Evolutionary conservation across 53 echinoderm and acorn worm species (phyloP).

Genomic region (Henricia sp.): DNA sequence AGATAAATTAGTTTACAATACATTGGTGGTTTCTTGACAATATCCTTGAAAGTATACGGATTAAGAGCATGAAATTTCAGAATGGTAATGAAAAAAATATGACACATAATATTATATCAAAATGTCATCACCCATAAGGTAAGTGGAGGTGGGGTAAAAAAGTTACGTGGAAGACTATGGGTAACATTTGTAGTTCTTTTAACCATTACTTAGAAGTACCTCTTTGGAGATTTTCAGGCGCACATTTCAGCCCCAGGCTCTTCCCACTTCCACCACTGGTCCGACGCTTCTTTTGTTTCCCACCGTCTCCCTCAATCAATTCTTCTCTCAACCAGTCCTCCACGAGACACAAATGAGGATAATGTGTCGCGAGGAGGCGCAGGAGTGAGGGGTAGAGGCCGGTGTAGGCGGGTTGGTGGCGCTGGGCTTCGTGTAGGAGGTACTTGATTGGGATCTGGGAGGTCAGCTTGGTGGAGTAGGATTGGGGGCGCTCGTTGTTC

Average conservation of each 20-base stretch:
- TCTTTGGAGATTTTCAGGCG: constrained; percentile 65
- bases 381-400: constrained; percentile 90
- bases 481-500: constrained; percentile 76
- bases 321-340: constrained; percentile 96
- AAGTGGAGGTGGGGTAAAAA: too few species aligned
- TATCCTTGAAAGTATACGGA: too few species aligned
- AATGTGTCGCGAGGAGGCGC: constrained; percentile 93
- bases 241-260: constrained; percentile 19
- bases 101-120: too few species aligned
- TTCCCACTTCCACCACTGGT: constrained; percentile 6
- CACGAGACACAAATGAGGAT: constrained; percentile 96
- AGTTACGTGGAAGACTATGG: too few species aligned
- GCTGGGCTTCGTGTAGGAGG: constrained; percentile 86
- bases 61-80: too few species aligned
- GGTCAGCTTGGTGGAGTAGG: constrained; percentile 90
- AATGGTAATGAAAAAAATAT: too few species aligned
- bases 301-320: constrained; percentile 54
- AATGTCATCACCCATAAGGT: too few species aligned
- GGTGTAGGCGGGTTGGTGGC: constrained; percentile 76
- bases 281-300: constrained; percentile 5
- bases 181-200: too few species aligned
- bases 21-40: too few species aligned
- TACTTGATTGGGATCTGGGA: constrained; percentile 98
- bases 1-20: too few species aligned
- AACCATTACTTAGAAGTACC: too few species aligned